Evolutionary conservation across 2,888 invertebrate genomes (phyloP).

Genomic region (Clitarchus hookeri): DNA sequence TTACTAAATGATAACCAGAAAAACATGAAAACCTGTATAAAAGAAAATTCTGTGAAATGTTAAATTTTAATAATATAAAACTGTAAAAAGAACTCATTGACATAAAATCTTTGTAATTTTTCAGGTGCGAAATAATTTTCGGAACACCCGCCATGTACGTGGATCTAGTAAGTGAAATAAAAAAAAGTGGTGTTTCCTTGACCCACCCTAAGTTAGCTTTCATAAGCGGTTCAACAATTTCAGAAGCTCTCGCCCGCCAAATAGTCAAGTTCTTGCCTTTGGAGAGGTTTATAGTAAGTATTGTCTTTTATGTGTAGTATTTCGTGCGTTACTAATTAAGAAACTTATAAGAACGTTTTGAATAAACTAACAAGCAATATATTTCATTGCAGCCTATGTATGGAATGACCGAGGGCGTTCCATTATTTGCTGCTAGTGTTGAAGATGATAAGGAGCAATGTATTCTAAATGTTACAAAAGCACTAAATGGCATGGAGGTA

Average conservation of each 20-base stretch:
- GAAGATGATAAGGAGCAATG: not conserved
- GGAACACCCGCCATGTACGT: conserved; percentile 14
- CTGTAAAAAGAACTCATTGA: too few relatives aligned
- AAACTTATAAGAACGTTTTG: too few relatives aligned
- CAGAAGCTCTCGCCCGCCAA: not conserved
- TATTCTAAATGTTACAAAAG: not conserved
- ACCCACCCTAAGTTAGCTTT: not conserved
- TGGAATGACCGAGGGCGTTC: conserved; percentile 2
- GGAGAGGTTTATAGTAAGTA: not conserved
- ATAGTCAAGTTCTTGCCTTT: not conserved
- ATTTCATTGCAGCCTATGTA: not conserved
- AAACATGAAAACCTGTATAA: too few relatives aligned
- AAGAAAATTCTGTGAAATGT: too few relatives aligned
- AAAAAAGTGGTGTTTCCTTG: not conserved
- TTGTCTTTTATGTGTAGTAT: too few relatives aligned
- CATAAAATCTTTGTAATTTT: not conserved
- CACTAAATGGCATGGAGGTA: not conserved
- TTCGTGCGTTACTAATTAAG: too few relatives aligned
- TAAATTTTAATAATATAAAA: too few relatives aligned
- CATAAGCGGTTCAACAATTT: not conserved
- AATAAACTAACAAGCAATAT: too few relatives aligned
- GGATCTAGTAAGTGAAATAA: not conserved
- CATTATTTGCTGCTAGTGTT: not conserved
- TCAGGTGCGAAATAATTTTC: not conserved
- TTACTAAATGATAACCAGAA: too few relatives aligned